Percentiles rank a stretch among this genome's conserved stretches.
Evolutionary conservation across 37 sponge, comb jelly and placozoan species (phyloP).

Genomic region (Halichondria panicea): DNA sequence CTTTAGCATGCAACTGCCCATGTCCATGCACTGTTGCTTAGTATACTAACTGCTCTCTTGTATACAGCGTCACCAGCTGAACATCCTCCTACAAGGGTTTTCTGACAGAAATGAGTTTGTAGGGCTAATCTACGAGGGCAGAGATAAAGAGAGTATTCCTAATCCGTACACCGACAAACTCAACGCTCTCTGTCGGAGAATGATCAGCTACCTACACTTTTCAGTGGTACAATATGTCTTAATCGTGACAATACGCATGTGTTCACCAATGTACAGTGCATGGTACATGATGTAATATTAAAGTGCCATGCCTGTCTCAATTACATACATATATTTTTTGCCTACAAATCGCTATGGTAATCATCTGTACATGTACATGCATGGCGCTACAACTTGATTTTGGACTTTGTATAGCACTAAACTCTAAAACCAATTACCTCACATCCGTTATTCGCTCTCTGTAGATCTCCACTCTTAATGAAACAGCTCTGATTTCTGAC

Average conservation of each 20-base stretch:
- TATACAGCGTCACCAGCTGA: conserved; percentile 42
- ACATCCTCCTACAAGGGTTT: conserved; percentile 47
- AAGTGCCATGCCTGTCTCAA: background rate
- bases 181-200: conserved; percentile 5
- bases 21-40: no score
- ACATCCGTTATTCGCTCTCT: background rate
- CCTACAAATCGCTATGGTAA: no score
- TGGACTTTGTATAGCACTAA: no score
- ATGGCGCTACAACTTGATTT: no score
- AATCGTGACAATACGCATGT: background rate
- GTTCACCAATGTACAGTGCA: conserved; percentile 1
- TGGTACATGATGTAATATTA: background rate
- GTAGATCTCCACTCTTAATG: conserved; percentile 7
- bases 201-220: conserved; percentile 13
- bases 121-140: conserved; percentile 24
- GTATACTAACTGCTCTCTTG: background rate
- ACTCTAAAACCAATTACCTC: background rate
- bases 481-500: background rate
- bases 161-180: conserved; percentile 3
- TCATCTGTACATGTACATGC: no score
- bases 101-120: conserved; percentile 19
- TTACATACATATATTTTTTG: background rate
- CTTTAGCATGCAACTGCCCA: no score
- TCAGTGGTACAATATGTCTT: background rate
- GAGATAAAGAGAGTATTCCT: background rate